Conservation (phyloP, 2,113 vertebrate species). For the Melospiza georgiana region DNA sequence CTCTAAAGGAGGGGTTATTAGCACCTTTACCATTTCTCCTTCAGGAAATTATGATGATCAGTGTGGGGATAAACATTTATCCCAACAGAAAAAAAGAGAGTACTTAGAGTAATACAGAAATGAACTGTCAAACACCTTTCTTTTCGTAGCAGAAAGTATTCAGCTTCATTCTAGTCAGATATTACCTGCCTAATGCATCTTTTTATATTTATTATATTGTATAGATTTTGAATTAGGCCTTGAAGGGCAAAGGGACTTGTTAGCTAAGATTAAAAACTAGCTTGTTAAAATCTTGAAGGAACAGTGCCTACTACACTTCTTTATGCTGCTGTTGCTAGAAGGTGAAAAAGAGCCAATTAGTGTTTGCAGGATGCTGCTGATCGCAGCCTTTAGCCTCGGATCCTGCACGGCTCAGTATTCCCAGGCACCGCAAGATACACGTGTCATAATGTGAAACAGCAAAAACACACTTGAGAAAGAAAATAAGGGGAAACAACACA, state of each 20-base stretch:
- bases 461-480: background rate
- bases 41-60: background rate
- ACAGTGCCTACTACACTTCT: background rate
- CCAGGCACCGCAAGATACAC: background rate
- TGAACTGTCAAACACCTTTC: background rate
- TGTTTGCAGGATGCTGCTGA: constrained; percentile 4
- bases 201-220: constrained; percentile 24
- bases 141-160: background rate
- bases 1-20: background rate
- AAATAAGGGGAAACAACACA: background rate
- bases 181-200: background rate
- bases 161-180: background rate
- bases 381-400: background rate
- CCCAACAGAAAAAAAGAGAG: background rate
- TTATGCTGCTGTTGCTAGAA: background rate
- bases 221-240: constrained; percentile 34
- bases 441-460: background rate
- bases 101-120: background rate
- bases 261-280: constrained; percentile 8
- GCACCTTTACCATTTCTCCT: background rate
- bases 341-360: constrained; percentile 27
- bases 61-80: background rate
- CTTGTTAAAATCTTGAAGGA: constrained; percentile 2
- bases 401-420: fast-evolving
- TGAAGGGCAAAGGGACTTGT: constrained; percentile 29